Conservation (phyloP, 2,113 vertebrate genomes). For the Spea bombifrons region DNA sequence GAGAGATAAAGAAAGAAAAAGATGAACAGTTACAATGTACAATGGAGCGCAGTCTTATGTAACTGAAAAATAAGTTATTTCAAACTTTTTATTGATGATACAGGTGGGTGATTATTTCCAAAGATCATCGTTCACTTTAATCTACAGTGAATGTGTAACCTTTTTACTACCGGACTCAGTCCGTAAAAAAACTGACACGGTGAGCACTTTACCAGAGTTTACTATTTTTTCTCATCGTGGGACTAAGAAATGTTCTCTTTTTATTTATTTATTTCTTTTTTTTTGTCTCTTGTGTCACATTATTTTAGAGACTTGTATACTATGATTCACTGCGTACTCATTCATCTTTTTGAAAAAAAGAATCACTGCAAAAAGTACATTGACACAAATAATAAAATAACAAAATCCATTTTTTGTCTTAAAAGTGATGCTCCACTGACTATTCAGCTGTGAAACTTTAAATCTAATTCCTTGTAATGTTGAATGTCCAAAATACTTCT, state of each 20-base stretch:
- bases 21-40: conserved; percentile 22
- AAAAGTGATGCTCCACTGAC: not conserved
- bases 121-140: conserved; percentile 13
- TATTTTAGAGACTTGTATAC: conserved; percentile 20
- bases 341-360: conserved; percentile 16
- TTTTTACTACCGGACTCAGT: conserved; percentile 16
- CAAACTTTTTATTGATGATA: conserved; percentile 40
- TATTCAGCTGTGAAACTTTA: too few relatives aligned
- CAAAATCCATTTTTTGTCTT: not conserved
- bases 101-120: conserved; percentile 2
- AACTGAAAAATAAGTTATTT: conserved; percentile 30
- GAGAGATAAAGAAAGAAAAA: too few relatives aligned
- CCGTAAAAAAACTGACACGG: conserved; percentile 17
- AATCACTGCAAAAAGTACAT: conserved; percentile 32
- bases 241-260: conserved; percentile 28
- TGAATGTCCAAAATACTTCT: too few relatives aligned
- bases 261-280: conserved; percentile 34
- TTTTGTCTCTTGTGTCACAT: conserved; percentile 19
- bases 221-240: conserved; percentile 35
- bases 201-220: conserved; percentile 22
- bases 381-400: not conserved
- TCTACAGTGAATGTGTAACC: conserved; percentile 6
- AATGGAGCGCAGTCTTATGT: conserved; percentile 13
- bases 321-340: conserved; percentile 34
- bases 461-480: too few relatives aligned